Evolutionary conservation across 2,888 invertebrate genomes (phyloP), one percentile per base, ranked within the genome.

Genomic region (Stenichneumon culpator): DNA sequence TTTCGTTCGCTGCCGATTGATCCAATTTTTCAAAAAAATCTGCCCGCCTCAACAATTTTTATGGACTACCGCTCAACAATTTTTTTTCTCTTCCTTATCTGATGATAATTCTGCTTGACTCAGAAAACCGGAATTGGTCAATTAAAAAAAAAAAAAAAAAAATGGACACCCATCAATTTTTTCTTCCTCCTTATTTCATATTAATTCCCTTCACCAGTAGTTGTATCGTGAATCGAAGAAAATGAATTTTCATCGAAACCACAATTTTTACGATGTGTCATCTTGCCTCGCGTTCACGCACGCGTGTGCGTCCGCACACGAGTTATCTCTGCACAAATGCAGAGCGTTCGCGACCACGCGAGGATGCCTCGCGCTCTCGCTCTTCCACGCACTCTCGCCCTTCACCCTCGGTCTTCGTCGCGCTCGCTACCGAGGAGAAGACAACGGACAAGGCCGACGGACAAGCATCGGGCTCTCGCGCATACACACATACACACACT

Each of bases 361-460:
- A 63, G 65, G 50, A 39, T 63, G 69, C n/a, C n/a, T n/a, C n/a
- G n/a, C 54, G 16, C 77, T 36, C 67, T 52, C 83, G 57, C 80
- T 68, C 69, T 63, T 78, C 70, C 73, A 47, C 68, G 75, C 68
- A 65, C 73, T 32, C 86, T 86, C 79, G 84, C 84, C 81, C 83
- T 87, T 89, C 78, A n/a, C n/a, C 72, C 77, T 63, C 77, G 73
- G 47, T 78, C 47, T 70, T 63, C 73, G 69, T 80, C 44, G 74
- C 52, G 65, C 70, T 32, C 50, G 22, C 47, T 44, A 65, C 32
- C 32, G 68, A 72, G 80, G 73, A 68, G 70, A 79, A 63, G 81
- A 74, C 77, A 74, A 84, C 82, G 82, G 75, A 85, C 85, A 72
- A 50, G 75, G 65, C 74, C 79, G 75, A 54, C 65, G 69, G n/a